Percentiles rank a stretch among this genome's conserved stretches.
Evolutionary conservation across 2,797 vertebrate genomes (phyloP).

Genomic region (Scolopax rusticola): DNA sequence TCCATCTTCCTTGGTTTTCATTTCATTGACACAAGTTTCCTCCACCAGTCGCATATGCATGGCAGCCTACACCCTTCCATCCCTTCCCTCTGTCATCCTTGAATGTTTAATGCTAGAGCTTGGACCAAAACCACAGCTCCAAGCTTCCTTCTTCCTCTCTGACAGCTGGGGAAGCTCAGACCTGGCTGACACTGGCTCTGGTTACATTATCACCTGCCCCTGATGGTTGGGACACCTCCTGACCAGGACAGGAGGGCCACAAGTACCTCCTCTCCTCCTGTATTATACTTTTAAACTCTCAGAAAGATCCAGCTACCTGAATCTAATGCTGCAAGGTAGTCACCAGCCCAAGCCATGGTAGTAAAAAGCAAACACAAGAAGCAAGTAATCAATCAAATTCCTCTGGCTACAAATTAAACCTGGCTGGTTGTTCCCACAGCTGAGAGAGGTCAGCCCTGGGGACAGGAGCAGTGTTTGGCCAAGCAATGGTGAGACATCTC

Average conservation of each 20-base stretch:
- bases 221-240: neutral
- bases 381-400: neutral
- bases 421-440: neutral
- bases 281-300: neutral
- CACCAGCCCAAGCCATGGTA: rapidly evolving
- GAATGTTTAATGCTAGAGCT: neutral
- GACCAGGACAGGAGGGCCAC: neutral
- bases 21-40: neutral
- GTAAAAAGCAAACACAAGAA: neutral
- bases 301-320: neutral
- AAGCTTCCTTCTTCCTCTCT: neutral
- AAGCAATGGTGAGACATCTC: neutral
- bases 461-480: neutral
- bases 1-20: neutral
- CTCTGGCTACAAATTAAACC: neutral
- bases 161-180: neutral
- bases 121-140: neutral
- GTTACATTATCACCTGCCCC: rapidly evolving
- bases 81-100: neutral
- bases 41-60: neutral
- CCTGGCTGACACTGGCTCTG: neutral
- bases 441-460: neutral
- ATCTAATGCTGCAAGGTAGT: neutral
- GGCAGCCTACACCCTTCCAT: neutral
- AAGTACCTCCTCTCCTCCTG: neutral